phyloP scores from a whole-genome alignment of 1,140 invertebrate genomes.

The Zaprionus ghesquierei region DNA sequence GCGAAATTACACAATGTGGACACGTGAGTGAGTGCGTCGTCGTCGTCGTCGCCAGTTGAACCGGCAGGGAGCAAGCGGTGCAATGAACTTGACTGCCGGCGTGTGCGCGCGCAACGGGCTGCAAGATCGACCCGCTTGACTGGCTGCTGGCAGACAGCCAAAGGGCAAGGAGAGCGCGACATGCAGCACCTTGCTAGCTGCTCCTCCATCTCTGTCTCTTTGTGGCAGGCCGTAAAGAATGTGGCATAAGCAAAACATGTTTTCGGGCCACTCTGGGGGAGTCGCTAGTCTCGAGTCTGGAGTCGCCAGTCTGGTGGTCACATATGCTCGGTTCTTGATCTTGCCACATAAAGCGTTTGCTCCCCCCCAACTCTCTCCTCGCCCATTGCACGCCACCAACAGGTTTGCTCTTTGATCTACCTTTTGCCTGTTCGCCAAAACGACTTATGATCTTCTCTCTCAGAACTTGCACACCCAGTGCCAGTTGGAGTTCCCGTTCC shows the following conservation, averaged over 20 bases:
- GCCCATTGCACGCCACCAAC: conserved; percentile 17
- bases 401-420: conserved; percentile 50
- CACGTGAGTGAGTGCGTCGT: conserved; percentile 49
- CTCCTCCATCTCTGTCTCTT: not conserved
- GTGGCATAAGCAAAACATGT: conserved; percentile 49
- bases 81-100: conserved; percentile 63
- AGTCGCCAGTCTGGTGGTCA: conserved; percentile 11
- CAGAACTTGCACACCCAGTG: not conserved
- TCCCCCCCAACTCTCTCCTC: not conserved
- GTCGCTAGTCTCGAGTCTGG: not conserved
- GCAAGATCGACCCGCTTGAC: conserved; percentile 65
- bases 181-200: not conserved
- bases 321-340: conserved; percentile 42
- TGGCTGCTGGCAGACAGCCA: conserved; percentile 45
- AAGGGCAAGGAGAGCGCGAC: conserved; percentile 29
- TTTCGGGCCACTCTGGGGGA: conserved; percentile 5
- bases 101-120: not conserved
- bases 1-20: conserved; percentile 40
- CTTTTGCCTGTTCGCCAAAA: conserved; percentile 14
- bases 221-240: conserved; percentile 1
- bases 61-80: conserved; percentile 43
- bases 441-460: conserved; percentile 62
- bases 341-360: conserved; percentile 15
- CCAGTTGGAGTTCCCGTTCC: not conserved
- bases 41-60: conserved; percentile 1